These are phyloP conservation scores for Acanthosoma haemorrhoidale DNA, from an alignment of 2,888 invertebrate species.

Conservation along the genomic window DNA sequence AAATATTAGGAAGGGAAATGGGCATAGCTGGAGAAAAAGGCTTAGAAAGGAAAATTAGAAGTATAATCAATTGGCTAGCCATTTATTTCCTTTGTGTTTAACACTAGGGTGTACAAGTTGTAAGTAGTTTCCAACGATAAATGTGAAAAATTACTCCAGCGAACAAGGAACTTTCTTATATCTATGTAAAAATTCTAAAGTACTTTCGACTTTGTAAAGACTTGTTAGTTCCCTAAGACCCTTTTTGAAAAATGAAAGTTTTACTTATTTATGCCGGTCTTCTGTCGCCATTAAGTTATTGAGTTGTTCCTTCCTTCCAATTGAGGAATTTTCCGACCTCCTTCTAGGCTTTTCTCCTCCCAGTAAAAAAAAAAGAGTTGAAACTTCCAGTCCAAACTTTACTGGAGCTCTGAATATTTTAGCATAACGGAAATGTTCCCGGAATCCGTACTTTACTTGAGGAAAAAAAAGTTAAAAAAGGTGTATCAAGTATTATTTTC, in stretches of 20 bases:
- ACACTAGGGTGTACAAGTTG: neutral
- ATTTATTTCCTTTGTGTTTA: neutral
- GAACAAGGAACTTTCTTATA: neutral
- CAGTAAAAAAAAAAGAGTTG: neutral
- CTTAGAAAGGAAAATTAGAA: too few species aligned
- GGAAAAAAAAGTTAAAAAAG: neutral
- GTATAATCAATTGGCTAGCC: neutral
- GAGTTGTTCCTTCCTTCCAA: slow-evolving; percentile 7
- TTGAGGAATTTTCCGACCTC: neutral
- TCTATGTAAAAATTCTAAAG: neutral
- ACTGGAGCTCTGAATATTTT: neutral
- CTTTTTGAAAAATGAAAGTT: neutral
- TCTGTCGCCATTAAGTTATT: neutral
- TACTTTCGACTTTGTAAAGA: neutral
- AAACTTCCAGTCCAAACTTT: slow-evolving; percentile 4
- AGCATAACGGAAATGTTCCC: neutral
- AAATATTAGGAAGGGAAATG: too few species aligned
- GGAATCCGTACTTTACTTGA: slow-evolving; percentile 5
- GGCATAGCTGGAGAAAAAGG: too few species aligned
- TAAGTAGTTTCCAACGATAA: neutral
- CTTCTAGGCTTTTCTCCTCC: neutral
- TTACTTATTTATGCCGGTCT: neutral
- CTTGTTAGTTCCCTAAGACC: too few species aligned
- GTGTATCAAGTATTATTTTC: neutral
- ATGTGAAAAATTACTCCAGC: neutral